Base-by-base conservation (phyloP, 2,888 invertebrate genomes). In the Slavum lentiscoides region DNA sequence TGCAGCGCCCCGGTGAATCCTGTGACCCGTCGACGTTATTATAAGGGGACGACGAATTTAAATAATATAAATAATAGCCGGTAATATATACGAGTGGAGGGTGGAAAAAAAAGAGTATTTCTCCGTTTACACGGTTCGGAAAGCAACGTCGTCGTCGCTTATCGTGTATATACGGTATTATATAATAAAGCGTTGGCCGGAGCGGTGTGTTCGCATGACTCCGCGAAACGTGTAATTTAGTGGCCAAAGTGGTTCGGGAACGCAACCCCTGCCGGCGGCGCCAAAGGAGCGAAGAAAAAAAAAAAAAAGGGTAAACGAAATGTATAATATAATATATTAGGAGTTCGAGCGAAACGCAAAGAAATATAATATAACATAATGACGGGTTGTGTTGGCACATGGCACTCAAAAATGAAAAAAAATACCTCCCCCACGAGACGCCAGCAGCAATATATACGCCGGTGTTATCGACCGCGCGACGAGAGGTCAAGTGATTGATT, bases 401-500 rank as follows among this genome's bases (percentile, higher is more conserved):
- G 61, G 61, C 61, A 13, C 61, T 61, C 13, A 23, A 8, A 61
- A 53, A 69, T 2, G 4, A 30, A 30, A 30, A 30, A 30, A 30
- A 30, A 30, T 2, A 30, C 30, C 30, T 53, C 64, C 62, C 1
- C n/a, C 23, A 8, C 4, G 4, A 30, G 30, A 30, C 30, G 30
- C 4, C 30, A 30, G 1, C 30, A 4, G 30, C 30, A 19, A 53
- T 13, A 3, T 43, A 15, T n/a, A 61, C 5, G 3, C 5, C 55
- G 70, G 55, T 19, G 21, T 53, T 67, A 80, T 80, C 70, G 64
- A 80, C 80, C 72, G 43, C 72, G 43, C 39, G 64, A 55, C 69
- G 55, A 80, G 69, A 80, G 80, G 80, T 80, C 80, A 72, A 80
- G 72, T 80, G 80, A 80, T 80, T 80, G 80, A 80, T 80, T 80